A percentile compares a stretch with the other conserved stretches of the same genome.
These are phyloP conservation scores for Hylyphantes graminicola DNA, from an alignment of 1,140 invertebrate genomes.

Conservation along the genomic window DNA sequence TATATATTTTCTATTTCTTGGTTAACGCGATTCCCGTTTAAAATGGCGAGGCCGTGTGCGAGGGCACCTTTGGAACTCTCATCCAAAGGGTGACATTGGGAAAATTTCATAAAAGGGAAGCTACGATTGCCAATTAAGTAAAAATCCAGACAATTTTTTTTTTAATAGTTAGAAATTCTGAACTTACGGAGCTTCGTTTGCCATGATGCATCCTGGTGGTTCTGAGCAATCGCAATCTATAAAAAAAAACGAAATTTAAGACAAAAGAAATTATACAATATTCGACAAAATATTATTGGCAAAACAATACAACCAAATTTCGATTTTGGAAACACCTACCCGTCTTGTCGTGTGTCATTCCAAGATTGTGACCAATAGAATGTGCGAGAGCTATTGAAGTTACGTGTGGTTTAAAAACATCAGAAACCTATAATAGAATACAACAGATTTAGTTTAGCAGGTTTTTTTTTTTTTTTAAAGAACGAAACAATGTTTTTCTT, in stretches of 20 bases:
- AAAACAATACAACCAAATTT: not conserved
- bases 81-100: too few relatives aligned
- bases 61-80: too few relatives aligned
- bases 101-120: too few relatives aligned
- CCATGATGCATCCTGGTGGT: not conserved
- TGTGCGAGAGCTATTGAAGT: conserved; percentile 92
- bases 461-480: too few relatives aligned
- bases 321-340: conserved; percentile 62
- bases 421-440: conserved; percentile 74
- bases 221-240: conserved; percentile 22
- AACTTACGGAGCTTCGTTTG: conserved; percentile 39
- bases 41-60: too few relatives aligned
- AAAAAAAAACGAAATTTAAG: not conserved
- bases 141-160: conserved; percentile 6
- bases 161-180: not conserved
- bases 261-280: conserved; percentile 3
- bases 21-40: too few relatives aligned
- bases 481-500: too few relatives aligned
- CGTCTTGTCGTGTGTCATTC: conserved; percentile 91
- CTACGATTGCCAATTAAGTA: too few relatives aligned
- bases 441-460: too few relatives aligned
- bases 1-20: too few relatives aligned
- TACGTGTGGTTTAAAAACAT: conserved; percentile 93
- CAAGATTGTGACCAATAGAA: conserved; percentile 96
- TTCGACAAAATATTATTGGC: not conserved